These are phyloP conservation scores for Tolmerus cingulatus DNA, from an alignment of 2,888 invertebrate species.

Conservation along the genomic window DNA sequence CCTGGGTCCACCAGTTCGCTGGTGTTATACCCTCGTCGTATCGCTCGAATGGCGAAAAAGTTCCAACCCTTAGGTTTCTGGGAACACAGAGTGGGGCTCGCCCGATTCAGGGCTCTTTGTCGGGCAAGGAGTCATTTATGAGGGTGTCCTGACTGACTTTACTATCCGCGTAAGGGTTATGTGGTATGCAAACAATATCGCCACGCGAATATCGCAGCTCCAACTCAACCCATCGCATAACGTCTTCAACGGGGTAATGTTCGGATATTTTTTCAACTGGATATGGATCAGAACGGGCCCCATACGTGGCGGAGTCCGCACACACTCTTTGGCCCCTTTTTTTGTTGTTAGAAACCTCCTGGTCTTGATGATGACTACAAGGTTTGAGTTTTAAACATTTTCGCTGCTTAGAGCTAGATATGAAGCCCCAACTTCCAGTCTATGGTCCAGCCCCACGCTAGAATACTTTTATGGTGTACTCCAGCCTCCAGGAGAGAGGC, in stretches of 20 bases:
- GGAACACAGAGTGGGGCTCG: not conserved
- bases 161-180: slow-evolving; percentile 32
- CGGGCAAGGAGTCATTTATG: slow-evolving; percentile 37
- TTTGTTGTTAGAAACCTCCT: not conserved
- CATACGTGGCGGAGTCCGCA: not conserved
- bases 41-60: not conserved
- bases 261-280: not conserved
- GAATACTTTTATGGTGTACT: not conserved
- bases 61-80: not conserved
- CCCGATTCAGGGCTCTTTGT: not conserved
- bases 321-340: not conserved
- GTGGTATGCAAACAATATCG: slow-evolving; percentile 32
- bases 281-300: not conserved
- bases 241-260: slow-evolving; percentile 2
- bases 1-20: not conserved
- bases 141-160: slow-evolving; percentile 24
- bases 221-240: not conserved
- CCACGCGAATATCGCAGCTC: slow-evolving; percentile 20
- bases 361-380: not conserved
- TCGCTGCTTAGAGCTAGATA: slow-evolving; percentile 8
- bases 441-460: not conserved
- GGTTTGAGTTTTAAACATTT: slow-evolving; percentile 16
- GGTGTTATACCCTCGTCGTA: not conserved
- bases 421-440: not conserved
- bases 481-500: slow-evolving; percentile 11